Evolutionary conservation across 2,797 vertebrate genomes (phyloP).

Genomic region (Triplophysa yarkandensis): DNA sequence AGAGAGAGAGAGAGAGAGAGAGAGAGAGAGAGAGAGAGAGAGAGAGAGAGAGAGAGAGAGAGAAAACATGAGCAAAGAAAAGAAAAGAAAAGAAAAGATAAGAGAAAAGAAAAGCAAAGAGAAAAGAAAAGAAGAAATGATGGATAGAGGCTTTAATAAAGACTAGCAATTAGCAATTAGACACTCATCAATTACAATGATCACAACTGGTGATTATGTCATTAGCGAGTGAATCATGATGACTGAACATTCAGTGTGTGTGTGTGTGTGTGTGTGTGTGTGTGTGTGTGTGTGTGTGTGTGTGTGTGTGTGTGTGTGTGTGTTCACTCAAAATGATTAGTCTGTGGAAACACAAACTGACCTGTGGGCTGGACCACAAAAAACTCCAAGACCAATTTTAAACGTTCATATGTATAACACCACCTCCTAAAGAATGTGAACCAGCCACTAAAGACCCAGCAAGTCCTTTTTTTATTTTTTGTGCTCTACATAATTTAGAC

Average conservation of each 20-base stretch:
- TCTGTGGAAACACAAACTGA: too few relatives aligned
- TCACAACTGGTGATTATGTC: conserved; percentile 80
- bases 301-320: too few relatives aligned
- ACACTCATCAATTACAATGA: conserved; percentile 80
- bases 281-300: not conserved
- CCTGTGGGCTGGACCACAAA: too few relatives aligned
- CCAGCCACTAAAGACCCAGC: too few relatives aligned
- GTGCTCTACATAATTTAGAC: too few relatives aligned
- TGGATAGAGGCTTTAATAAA: conserved; percentile 67
- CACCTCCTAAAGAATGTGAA: too few relatives aligned
- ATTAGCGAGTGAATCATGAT: conserved; percentile 78
- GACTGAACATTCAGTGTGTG: conserved; percentile 29
- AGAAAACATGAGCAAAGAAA: not conserved
- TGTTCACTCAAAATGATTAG: conserved; percentile 1
- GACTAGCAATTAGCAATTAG: conserved; percentile 74
- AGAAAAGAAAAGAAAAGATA: not conserved
- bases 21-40: not conserved
- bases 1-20: conserved; percentile 52
- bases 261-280: conserved; percentile 23
- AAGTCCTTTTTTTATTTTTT: too few relatives aligned
- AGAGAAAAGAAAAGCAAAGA: conserved; percentile 49
- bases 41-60: conserved; percentile 26
- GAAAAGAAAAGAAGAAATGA: conserved; percentile 37
- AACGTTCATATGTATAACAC: too few relatives aligned
- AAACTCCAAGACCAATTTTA: too few relatives aligned